Evolutionary conservation across 2,113 vertebrate species (phyloP).

Genomic region (Pelvicachromis taeniatus): DNA sequence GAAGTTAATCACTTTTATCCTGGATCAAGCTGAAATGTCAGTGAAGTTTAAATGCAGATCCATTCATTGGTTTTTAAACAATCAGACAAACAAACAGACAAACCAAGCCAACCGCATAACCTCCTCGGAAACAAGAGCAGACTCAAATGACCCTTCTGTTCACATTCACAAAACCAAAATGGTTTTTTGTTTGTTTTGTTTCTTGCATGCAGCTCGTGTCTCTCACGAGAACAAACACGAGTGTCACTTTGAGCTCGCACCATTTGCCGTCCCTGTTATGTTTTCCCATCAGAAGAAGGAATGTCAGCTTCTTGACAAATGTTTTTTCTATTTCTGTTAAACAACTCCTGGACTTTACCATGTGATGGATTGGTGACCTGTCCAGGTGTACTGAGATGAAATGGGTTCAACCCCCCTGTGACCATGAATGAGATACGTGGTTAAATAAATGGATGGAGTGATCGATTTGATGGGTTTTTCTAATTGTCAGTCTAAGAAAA

Average conservation of each 20-base stretch:
- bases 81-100: not conserved
- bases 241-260: not conserved
- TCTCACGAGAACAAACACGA: not conserved
- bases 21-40: not conserved
- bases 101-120: not conserved
- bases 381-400: not conserved
- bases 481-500: not conserved
- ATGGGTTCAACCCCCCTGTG: not conserved
- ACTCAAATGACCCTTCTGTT: not conserved
- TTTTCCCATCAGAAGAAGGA: not conserved
- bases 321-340: not conserved
- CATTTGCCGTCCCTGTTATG: not conserved
- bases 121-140: not conserved
- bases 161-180: not conserved
- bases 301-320: not conserved
- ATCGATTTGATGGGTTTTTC: not conserved
- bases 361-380: not conserved
- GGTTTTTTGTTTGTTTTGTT: not conserved
- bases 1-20: not conserved
- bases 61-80: fast-evolving
- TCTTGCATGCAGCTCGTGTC: not conserved
- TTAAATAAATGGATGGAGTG: not conserved
- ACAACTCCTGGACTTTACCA: not conserved
- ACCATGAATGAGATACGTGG: not conserved
- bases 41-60: not conserved